These are phyloP conservation scores for Sarcophaga subvicina DNA, from an alignment of 2,888 invertebrate species.

Conservation along the genomic window DNA sequence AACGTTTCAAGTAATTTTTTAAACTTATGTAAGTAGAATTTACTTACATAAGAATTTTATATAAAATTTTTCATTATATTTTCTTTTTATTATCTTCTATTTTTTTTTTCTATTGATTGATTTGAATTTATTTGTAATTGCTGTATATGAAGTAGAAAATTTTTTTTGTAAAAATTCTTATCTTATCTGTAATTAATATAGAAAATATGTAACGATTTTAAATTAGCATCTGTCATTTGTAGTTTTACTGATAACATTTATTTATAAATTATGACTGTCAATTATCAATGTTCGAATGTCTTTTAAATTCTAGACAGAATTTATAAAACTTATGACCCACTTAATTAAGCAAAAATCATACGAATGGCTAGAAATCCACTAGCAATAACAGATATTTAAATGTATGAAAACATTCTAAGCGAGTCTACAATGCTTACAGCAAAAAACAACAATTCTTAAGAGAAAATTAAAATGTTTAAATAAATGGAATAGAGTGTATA, in stretches of 20 bases:
- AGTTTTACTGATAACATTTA: neutral
- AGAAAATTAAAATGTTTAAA: too few species aligned
- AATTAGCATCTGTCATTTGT: slow-evolving; percentile 38
- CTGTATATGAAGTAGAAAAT: neutral
- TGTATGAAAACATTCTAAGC: too few species aligned
- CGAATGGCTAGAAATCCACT: too few species aligned
- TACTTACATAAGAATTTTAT: neutral
- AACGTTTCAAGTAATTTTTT: neutral
- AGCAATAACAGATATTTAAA: too few species aligned
- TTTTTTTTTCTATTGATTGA: neutral
- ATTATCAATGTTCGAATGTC: slow-evolving; percentile 2
- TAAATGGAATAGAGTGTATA: too few species aligned
- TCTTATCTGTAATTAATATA: neutral
- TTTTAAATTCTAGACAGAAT: neutral
- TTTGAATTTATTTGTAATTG: slow-evolving; percentile 1
- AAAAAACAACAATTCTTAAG: too few species aligned
- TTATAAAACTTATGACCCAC: neutral
- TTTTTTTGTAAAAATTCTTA: neutral
- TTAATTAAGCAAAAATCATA: neutral
- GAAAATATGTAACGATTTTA: slow-evolving; percentile 8
- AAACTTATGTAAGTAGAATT: neutral
- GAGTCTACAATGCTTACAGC: too few species aligned
- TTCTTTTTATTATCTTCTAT: neutral
- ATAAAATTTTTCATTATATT: neutral
- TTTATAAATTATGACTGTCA: slow-evolving; percentile 32